Base-by-base conservation (phyloP, 2,797 vertebrate genomes). In the Phrynocephalus vlangalii region DNA sequence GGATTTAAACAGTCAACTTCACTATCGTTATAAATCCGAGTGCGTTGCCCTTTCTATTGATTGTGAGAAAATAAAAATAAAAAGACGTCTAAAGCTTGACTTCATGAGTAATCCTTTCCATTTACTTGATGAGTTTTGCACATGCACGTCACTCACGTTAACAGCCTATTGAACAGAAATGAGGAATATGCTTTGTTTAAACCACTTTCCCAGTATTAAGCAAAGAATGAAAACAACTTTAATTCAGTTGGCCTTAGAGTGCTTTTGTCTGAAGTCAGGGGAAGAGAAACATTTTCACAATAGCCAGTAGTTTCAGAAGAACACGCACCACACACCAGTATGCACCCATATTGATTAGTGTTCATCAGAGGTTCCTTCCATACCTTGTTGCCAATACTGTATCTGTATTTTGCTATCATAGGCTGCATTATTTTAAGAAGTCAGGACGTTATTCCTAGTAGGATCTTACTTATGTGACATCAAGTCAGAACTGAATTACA, bases 1-100 rank as follows among this genome's bases (percentile, higher is more conserved):
- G 97, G 97, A 98, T 98, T 98, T 98, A 96, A 97, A 95, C 96
- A 96, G 98, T 98, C 97, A 97, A 97, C 98, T 97, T 97, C 97
- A 97, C 97, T 98, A 98, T 97, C 97, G 97, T 97, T 97, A 97
- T 97, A 97, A 98, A 98, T 97, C 97, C 97, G 96, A 94, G 92
- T 95, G 95, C 90, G 96, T 96, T 96, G 97, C 52, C 95, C 83
- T 96, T 96, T 90, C 73, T 95, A 97, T 97, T 96, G 98, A 98
- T 97, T 97, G 89, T 90, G 91, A 94, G 94, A 96, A 96, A 96
- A 96, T 97, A 97, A 94, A 98, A 84, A 84, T 30, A 82, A 81
- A 26, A 6, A 84, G n/a, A 60, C 97, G 97, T 97, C 94, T 92
- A 96, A 97, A 94, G 95, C 94, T 95, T 98, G 97, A 97, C 98